Conservation (phyloP, 2,888 invertebrate species). For the Drosophila macrospina region DNA sequence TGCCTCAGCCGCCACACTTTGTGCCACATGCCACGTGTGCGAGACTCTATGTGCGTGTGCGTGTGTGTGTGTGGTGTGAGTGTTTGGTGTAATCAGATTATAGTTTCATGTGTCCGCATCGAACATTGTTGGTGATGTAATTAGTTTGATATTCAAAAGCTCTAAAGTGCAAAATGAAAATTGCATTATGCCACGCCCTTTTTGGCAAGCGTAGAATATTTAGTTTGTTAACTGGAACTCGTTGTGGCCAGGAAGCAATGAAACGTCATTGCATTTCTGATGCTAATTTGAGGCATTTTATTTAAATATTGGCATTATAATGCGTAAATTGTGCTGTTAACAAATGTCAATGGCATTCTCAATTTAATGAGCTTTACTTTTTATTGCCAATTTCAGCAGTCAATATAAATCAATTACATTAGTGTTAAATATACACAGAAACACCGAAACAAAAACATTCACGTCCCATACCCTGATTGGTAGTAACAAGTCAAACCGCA, state of each 20-base stretch:
- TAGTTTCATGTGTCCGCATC: conserved; percentile 49
- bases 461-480: conserved; percentile 37
- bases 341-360: conserved; percentile 22
- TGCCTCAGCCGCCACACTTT: conserved; percentile 33
- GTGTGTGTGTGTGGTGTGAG: conserved; percentile 5
- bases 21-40: conserved; percentile 1
- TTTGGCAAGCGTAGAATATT: conserved; percentile 8
- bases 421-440: conserved; percentile 18
- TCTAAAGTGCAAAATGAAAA: conserved; percentile 35
- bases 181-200: conserved; percentile 53
- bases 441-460: conserved; percentile 16
- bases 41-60: neutral
- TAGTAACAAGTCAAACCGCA: conserved; percentile 47
- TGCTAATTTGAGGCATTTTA: conserved; percentile 47
- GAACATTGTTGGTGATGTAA: conserved; percentile 49
- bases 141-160: conserved; percentile 46
- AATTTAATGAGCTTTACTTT: conserved; percentile 37
- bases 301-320: conserved; percentile 32
- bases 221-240: conserved; percentile 9
- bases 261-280: conserved; percentile 13
- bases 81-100: conserved; percentile 61
- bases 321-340: conserved; percentile 16
- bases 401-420: conserved; percentile 43
- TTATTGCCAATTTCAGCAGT: conserved; percentile 8
- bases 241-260: conserved; percentile 29